These are phyloP conservation scores for Cheilosia urbana DNA, from an alignment of 2,888 invertebrate species.

Conservation along the genomic window DNA sequence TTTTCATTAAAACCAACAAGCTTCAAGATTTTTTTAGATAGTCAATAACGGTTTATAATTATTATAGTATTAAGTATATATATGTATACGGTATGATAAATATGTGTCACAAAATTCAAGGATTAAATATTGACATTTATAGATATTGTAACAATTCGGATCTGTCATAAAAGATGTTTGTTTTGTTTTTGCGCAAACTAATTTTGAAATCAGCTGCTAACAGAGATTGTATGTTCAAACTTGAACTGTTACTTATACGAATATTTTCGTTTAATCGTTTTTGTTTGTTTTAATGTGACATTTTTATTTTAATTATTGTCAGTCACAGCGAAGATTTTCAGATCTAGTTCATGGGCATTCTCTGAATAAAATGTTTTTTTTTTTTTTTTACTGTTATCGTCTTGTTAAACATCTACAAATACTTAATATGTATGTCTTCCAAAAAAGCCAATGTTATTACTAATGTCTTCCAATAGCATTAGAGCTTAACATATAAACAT, in stretches of 20 bases:
- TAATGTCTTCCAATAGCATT: constrained; percentile 78
- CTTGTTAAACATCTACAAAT: constrained; percentile 60
- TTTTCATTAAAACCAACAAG: constrained; percentile 41
- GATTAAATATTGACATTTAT: constrained; percentile 71
- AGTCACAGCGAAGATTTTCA: constrained; percentile 83
- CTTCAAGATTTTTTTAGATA: constrained; percentile 62
- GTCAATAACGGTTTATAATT: constrained; percentile 56
- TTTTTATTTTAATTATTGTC: constrained; percentile 82
- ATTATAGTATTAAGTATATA: constrained; percentile 56
- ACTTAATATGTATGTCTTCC: constrained; percentile 80
- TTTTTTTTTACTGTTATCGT: constrained; percentile 68
- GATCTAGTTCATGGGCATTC: constrained; percentile 71
- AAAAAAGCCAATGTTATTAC: constrained; percentile 81
- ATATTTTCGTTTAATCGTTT: constrained; percentile 38
- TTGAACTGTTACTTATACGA: constrained; percentile 54
- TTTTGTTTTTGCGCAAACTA: not conserved
- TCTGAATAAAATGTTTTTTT: constrained; percentile 55
- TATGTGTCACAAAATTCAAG: constrained; percentile 71
- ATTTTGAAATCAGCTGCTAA: constrained; percentile 8
- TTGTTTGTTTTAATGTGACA: constrained; percentile 68
- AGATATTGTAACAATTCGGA: constrained; percentile 65
- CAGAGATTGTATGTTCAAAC: not conserved
- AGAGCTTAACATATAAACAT: constrained; percentile 78
- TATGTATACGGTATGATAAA: constrained; percentile 71
- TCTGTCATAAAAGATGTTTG: constrained; percentile 23